Base-by-base conservation (phyloP, 2,797 vertebrate genomes). In the Nannoperca obscura region DNA sequence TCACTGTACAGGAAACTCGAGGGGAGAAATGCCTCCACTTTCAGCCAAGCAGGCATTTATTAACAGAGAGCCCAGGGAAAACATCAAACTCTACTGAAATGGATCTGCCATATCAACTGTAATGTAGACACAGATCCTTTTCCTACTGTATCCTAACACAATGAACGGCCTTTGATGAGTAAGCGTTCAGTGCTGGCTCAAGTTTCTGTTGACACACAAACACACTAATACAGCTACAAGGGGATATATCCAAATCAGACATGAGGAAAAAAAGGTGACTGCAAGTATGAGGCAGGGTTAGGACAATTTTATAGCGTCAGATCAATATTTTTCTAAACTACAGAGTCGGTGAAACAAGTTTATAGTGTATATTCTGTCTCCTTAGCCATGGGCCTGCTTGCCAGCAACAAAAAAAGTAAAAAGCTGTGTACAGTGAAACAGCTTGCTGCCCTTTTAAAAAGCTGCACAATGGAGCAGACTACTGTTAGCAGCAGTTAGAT, bases 141-240 rank as follows among this genome's bases (percentile, higher is more conserved):
- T 86, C 80, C 85, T 74, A 53, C 84, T 86, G 69, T 82, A 68
- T 76, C 38, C 80, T 85, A 92, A 93, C 92, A 91, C 74, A 85
- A 82, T 83, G 87, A 85, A 92, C 89, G 70, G 62, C 66, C 67
- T 93, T 89, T 91, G 93, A 94, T 88, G 87, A 90, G 88, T 85
- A 54, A 63, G 71, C 73, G 83, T 81, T 90, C 71, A 44, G 71
- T 42, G 74, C 69, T 62, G 79, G 81, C 84, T 94, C 87, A 70
- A 80, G 87, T 94, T 93, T 92, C 91, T 89, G 83, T 85, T 85
- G 72, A 78, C 73, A 79, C 74, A 84, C 74, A 84, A 70, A 83
- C 60, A 82, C 67, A 66, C 63, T 73, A 59, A 38, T 3, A 65
- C n/a, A 62, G 67, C 52, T 67, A 67, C 50, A 42, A 57, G 30